Conservation (phyloP, 2,113 vertebrate species). For the Otus sunia region DNA sequence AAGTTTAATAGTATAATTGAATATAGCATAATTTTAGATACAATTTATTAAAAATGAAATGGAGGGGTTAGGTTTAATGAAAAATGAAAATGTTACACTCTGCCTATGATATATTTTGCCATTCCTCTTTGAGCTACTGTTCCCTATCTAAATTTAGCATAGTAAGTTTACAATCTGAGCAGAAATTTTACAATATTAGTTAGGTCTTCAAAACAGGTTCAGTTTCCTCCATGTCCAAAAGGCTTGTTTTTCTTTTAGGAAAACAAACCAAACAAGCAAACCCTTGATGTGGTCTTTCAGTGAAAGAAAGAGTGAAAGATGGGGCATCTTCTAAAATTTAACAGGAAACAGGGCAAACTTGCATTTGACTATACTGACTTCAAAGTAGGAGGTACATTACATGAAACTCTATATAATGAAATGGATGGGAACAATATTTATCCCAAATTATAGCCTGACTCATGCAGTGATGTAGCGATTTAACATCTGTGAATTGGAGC, state of each 20-base stretch:
- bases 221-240: not conserved
- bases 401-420: not conserved
- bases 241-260: not conserved
- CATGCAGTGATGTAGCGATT: not conserved
- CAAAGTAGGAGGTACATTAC: not conserved
- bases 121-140: not conserved
- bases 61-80: not conserved
- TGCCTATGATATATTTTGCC: not conserved
- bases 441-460: not conserved
- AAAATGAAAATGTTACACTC: not conserved
- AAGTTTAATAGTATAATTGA: constrained; percentile 19
- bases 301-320: not conserved
- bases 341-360: not conserved
- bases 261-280: not conserved
- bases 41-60: not conserved
- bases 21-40: not conserved
- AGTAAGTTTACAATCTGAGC: not conserved
- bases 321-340: not conserved
- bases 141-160: not conserved
- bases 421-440: not conserved
- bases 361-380: not conserved
- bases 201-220: not conserved
- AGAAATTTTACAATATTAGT: not conserved
- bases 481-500: not conserved
- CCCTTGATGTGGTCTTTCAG: not conserved